These are phyloP conservation scores for Siphamia tubifer DNA, from an alignment of 2,113 vertebrate genomes.

Conservation along the genomic window DNA sequence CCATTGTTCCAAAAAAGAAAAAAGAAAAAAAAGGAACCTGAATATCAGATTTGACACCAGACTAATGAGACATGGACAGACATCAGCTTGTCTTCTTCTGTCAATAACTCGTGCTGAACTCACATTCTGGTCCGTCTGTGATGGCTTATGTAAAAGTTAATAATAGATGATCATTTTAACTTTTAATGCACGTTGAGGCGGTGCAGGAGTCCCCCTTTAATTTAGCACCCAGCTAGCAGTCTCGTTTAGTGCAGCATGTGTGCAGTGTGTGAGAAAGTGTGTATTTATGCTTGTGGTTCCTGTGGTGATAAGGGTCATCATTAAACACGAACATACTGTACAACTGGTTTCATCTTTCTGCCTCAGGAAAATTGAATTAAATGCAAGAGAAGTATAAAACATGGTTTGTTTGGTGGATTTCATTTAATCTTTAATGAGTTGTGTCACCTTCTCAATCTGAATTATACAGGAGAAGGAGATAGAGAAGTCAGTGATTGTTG, in stretches of 20 bases:
- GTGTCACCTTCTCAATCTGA: conserved; percentile 6
- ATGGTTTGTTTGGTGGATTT: background rate
- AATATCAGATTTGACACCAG: conserved; percentile 39
- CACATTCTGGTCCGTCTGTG: conserved; percentile 24
- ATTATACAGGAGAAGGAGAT: conserved; percentile 2
- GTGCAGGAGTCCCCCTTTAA: conserved; percentile 62
- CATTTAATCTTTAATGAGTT: background rate
- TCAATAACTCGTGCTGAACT: conserved; percentile 38
- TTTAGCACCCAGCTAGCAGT: conserved; percentile 54
- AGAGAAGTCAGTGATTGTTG: conserved; percentile 3
- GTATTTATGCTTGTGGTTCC: conserved; percentile 25
- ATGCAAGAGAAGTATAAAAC: too few species aligned
- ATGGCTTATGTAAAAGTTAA: conserved; percentile 66
- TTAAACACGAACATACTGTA: conserved; percentile 28
- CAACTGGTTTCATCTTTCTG: background rate
- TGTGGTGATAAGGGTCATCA: conserved; percentile 32
- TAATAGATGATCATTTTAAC: conserved; percentile 72
- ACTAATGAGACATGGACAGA: conserved; percentile 48
- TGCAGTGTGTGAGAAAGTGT: background rate
- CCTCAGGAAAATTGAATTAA: too few species aligned
- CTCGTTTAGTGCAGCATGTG: conserved; percentile 2
- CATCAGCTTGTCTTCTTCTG: conserved; percentile 38
- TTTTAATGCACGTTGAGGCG: conserved; percentile 67
- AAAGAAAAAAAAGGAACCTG: background rate
- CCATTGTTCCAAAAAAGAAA: conserved; percentile 21